Evolutionary conservation across 2,888 invertebrate genomes (phyloP).

Genomic region (Criorhina ranunculi): DNA sequence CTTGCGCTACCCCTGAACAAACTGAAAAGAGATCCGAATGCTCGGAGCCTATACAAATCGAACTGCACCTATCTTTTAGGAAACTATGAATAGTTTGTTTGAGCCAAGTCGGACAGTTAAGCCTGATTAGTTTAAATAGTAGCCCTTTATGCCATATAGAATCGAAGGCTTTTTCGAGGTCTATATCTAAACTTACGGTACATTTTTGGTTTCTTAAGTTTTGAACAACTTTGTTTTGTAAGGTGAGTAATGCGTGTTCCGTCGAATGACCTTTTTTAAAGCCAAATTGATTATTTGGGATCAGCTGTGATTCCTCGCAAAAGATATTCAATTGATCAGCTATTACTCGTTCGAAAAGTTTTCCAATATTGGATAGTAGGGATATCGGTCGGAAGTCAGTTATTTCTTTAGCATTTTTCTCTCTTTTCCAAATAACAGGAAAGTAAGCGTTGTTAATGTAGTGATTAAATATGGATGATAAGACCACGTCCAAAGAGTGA

Average conservation of each 20-base stretch:
- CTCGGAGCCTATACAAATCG: not conserved
- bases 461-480: conserved; percentile 5
- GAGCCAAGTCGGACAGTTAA: not conserved
- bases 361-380: conserved; percentile 5
- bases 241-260: not conserved
- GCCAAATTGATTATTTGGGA: not conserved
- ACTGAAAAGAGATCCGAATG: not conserved
- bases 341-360: conserved; percentile 5
- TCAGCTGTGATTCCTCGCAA: not conserved
- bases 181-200: not conserved
- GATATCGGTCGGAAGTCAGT: conserved; percentile 16
- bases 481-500: not conserved
- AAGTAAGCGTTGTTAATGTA: conserved; percentile 11
- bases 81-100: not conserved
- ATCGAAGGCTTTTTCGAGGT: conserved; percentile 1
- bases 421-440: not conserved
- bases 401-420: not conserved
- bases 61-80: not conserved
- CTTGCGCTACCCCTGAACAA: not conserved
- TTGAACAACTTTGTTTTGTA: not conserved
- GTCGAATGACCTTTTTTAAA: too few species aligned
- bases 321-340: not conserved
- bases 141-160: conserved; percentile 8
- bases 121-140: not conserved
- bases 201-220: conserved; percentile 8